Evolutionary conservation across 1,140 invertebrate species (phyloP).

Genomic region (Colletes gigas): DNA sequence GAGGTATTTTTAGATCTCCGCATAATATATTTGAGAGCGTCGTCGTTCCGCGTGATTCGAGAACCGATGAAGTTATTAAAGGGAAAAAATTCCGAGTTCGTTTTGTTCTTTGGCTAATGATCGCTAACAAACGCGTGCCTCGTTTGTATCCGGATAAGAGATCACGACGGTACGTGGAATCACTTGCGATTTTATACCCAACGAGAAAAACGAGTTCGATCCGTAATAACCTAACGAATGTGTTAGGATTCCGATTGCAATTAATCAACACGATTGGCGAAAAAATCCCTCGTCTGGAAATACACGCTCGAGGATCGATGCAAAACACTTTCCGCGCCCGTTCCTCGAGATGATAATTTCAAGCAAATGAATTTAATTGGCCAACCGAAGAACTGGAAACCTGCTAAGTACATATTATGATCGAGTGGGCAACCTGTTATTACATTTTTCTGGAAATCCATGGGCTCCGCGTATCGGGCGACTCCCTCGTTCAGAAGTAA

Average conservation of each 20-base stretch:
- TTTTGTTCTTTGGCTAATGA: not conserved
- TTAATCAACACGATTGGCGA: not conserved
- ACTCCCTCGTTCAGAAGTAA: not conserved
- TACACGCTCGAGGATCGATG: not conserved
- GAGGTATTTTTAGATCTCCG: constrained; percentile 19
- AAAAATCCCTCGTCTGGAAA: not conserved
- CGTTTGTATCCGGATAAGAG: not conserved
- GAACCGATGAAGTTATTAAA: not conserved
- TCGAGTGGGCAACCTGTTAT: constrained; percentile 22
- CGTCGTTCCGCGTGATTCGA: not conserved
- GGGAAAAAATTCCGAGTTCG: too few species aligned
- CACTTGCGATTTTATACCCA: not conserved
- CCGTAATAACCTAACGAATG: not conserved
- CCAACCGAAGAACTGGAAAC: constrained; percentile 15
- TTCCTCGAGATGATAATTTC: constrained; percentile 36
- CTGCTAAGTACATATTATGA: constrained; percentile 26
- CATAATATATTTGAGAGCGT: constrained; percentile 9
- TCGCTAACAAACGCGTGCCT: not conserved
- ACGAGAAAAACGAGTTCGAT: not conserved
- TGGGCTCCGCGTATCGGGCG: too few species aligned
- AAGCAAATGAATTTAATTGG: constrained; percentile 52
- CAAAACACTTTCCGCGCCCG: constrained; percentile 13
- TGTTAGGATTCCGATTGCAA: not conserved
- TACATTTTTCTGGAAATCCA: not conserved
- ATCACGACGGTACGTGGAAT: not conserved